Percentiles rank a stretch among this genome's conserved stretches.
phyloP scores from a whole-genome alignment of 2,888 invertebrate genomes.

The Archips crataeganus region DNA sequence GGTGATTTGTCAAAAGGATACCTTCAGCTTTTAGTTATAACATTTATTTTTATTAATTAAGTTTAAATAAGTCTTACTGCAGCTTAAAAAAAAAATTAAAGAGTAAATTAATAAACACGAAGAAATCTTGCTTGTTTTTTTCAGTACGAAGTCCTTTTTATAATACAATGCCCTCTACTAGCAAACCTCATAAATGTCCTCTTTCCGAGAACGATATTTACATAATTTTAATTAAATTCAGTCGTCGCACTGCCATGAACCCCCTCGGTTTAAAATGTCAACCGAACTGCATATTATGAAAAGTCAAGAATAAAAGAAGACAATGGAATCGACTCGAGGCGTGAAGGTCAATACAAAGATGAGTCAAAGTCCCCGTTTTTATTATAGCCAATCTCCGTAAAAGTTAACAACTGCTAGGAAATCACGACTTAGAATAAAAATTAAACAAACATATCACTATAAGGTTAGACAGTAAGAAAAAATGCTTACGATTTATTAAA shows the following conservation, averaged over 20 bases:
- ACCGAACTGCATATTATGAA: slow-evolving; percentile 25
- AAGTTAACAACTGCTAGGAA: not conserved
- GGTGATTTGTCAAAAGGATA: slow-evolving; percentile 1
- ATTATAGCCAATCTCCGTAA: not conserved
- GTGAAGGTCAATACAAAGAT: not conserved
- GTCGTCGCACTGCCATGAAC: slow-evolving; percentile 22
- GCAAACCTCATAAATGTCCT: slow-evolving; percentile 37
- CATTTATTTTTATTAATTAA: not conserved
- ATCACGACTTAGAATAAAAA: not conserved
- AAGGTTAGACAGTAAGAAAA: not conserved
- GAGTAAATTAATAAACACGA: slow-evolving; percentile 17
- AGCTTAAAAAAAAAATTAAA: slow-evolving; percentile 5
- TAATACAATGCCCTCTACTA: slow-evolving; percentile 33
- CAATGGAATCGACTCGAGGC: not conserved
- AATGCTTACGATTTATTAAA: not conserved
- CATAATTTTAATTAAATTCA: slow-evolving; percentile 44
- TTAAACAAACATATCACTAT: not conserved
- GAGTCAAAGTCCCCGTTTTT: not conserved
- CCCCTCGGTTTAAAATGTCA: slow-evolving; percentile 29
- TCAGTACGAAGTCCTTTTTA: slow-evolving; percentile 24
- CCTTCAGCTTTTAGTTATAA: not conserved
- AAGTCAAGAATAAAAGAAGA: not conserved
- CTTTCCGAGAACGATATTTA: slow-evolving; percentile 39
- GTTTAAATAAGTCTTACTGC: not conserved
- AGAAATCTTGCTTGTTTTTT: slow-evolving; percentile 12